Percentiles rank a stretch among this genome's conserved stretches.
Evolutionary conservation across 2,797 vertebrate species (phyloP).

Genomic region (Phylloscopus collybita): DNA sequence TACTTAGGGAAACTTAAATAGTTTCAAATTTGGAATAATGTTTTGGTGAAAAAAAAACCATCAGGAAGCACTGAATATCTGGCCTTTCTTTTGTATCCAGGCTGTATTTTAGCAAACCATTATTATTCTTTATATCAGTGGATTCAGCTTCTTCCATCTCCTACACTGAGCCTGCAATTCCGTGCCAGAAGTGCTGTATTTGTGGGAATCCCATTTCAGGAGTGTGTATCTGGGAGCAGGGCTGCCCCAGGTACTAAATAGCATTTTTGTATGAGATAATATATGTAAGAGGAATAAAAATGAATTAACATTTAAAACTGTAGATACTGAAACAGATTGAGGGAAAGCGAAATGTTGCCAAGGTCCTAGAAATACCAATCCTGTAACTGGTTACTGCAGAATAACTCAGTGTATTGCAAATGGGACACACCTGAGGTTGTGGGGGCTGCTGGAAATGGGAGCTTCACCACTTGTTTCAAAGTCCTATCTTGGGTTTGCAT

Average conservation of each 20-base stretch:
- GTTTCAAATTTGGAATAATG: background rate
- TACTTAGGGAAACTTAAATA: background rate
- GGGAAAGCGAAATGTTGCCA: background rate
- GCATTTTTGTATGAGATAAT: background rate
- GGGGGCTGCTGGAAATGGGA: background rate
- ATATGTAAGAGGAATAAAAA: background rate
- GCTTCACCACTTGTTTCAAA: background rate
- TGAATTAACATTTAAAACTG: background rate
- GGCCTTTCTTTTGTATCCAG: background rate
- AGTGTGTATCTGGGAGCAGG: fast-evolving
- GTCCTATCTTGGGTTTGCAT: background rate
- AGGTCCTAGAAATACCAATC: background rate
- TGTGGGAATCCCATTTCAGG: background rate
- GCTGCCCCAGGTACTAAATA: background rate
- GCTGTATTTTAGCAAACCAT: background rate
- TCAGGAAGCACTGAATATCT: background rate
- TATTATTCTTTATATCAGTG: background rate
- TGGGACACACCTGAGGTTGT: background rate
- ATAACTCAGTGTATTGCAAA: background rate
- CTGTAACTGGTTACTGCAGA: background rate
- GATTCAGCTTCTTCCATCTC: background rate
- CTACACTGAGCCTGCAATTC: background rate
- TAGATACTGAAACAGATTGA: background rate
- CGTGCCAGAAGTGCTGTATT: background rate
- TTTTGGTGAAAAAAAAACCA: background rate